Evolutionary conservation across 2,113 vertebrate genomes (phyloP).

Genomic region (Petrocephalus zakoni): DNA sequence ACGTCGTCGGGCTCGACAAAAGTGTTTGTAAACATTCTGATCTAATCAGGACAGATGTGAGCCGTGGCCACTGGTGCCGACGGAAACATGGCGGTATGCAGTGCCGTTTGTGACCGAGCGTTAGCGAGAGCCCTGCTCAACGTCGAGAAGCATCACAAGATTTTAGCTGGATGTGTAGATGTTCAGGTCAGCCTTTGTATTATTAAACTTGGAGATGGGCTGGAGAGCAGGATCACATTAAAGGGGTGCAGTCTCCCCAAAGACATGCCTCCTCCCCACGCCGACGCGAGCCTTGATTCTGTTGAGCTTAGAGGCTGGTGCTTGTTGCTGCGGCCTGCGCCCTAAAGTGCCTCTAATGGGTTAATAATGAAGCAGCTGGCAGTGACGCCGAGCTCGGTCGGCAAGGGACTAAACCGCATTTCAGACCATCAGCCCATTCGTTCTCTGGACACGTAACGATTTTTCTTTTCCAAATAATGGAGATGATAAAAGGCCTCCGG

Average conservation of each 20-base stretch:
- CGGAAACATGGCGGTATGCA: neutral
- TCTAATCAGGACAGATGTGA: neutral
- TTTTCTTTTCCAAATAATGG: neutral
- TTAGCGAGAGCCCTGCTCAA: neutral
- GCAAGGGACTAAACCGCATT: neutral
- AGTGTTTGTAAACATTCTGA: conserved; percentile 1
- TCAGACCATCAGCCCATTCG: conserved; percentile 13
- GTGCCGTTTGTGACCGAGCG: neutral
- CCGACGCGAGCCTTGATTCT: neutral
- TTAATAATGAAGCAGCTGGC: neutral
- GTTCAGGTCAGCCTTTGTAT: neutral
- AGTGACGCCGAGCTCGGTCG: too few relatives aligned
- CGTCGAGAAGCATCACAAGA: neutral
- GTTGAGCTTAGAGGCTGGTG: neutral
- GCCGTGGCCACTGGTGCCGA: neutral
- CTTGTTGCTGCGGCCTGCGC: neutral
- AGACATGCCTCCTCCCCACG: neutral
- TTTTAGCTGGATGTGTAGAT: neutral
- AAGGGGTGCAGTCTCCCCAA: neutral
- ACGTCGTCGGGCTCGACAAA: neutral
- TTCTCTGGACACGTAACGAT: neutral
- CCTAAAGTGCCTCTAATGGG: neutral
- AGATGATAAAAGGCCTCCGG: conserved; percentile 11
- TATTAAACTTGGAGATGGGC: neutral
- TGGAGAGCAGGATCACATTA: neutral